These are phyloP conservation scores for Lasius fuliginosus DNA, from an alignment of 2,888 invertebrate species.

Conservation along the genomic window DNA sequence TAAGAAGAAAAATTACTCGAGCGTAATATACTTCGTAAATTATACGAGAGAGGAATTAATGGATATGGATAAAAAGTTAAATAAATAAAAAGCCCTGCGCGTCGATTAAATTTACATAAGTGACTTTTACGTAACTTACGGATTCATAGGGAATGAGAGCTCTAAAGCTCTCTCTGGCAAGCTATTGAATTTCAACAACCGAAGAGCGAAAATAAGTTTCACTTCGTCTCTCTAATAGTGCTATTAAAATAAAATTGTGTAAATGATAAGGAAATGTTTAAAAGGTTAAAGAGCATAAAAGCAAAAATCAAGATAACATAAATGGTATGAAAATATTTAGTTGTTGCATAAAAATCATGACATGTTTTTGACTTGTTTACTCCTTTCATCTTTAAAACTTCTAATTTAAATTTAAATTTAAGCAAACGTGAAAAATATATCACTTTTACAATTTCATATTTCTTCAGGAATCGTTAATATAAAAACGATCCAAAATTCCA, in stretches of 20 bases:
- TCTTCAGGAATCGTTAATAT: background rate
- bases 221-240: background rate
- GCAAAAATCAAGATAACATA: background rate
- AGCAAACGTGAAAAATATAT: background rate
- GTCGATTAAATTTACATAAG: constrained; percentile 31
- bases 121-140: constrained; percentile 15
- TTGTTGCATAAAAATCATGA: background rate
- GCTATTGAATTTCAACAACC: constrained; percentile 34
- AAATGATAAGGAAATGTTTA: background rate
- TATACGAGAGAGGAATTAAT: constrained; percentile 30
- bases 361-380: background rate
- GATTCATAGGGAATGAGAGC: constrained; percentile 15
- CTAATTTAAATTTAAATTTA: background rate
- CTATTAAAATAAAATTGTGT: constrained; percentile 27
- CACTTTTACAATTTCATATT: background rate
- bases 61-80: constrained; percentile 4
- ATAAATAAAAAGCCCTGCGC: constrained; percentile 7
- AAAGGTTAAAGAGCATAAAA: background rate
- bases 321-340: background rate
- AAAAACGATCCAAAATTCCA: background rate
- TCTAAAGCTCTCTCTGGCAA: constrained; percentile 10
- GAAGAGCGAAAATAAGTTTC: constrained; percentile 7
- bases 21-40: constrained; percentile 10
- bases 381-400: background rate
- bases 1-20: background rate